Evolutionary conservation across 2,888 invertebrate genomes (phyloP), one percentile per base, ranked within the genome.

Genomic region (Dendrolimus pini): DNA sequence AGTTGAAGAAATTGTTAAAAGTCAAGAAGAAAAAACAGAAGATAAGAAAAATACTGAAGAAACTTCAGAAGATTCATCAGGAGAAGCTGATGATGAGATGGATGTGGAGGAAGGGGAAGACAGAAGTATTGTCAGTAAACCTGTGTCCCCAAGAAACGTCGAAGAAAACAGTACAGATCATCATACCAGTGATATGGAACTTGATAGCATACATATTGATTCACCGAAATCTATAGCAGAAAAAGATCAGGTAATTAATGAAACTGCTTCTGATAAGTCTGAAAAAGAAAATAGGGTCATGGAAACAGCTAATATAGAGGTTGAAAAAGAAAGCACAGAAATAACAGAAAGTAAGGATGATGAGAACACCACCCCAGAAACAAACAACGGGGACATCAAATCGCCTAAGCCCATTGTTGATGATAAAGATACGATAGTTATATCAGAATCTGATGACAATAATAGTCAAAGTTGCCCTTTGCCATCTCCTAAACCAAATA

Each of bases 41-140:
- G 79, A 82, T 30, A 88, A 83, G 62, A 82, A 87, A 65, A 80
- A 83, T 64, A 89, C 91, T 0, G 91, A 91, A 53, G 93, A 87
- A 52, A 90, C 86, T 65, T 89, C 90, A 0, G 93, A 93, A 74
- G 93, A 93, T 73, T 93, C 93, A 0, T 93, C 93, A 8, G 93
- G 93, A 0, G 93, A 93, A 73, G 93, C 93, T 41, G 93, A 93
- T 69, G 93, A 93, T 74, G 93, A 94, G 74, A 93, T 93, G 93
- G 93, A 93, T 64, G 92, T 92, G 52, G 93, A 93, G 60, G 93
- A 93, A 72, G 81, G 89, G 7, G 92, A 92, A 53, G 88, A 91
- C 55, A 77, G 75, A 52, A 85, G 82, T 58, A 77, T 83, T 58
- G 77, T 82, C n/a, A 84, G 83, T 58, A 86, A 86, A 64, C 84